These are phyloP conservation scores for Tympanuchus pallidicinctus DNA, from an alignment of 2,113 vertebrate species.

Conservation along the genomic window DNA sequence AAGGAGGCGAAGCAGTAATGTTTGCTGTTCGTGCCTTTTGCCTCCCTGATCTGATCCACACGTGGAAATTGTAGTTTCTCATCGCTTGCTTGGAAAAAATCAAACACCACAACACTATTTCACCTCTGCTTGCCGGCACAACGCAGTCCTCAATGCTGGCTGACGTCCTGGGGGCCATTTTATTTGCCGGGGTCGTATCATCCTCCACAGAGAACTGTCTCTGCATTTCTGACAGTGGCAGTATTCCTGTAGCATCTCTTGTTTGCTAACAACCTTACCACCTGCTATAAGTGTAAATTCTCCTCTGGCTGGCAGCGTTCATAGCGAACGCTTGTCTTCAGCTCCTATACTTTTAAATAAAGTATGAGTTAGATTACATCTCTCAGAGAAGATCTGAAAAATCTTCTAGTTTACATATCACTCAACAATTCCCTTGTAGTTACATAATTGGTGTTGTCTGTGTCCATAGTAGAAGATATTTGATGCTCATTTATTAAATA, in stretches of 20 bases:
- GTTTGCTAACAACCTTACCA: conserved; percentile 1
- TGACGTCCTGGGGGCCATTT: background rate
- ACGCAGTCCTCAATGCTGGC: background rate
- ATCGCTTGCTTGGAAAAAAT: background rate
- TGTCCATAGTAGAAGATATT: conserved; percentile 86
- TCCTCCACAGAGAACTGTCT: background rate
- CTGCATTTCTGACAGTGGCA: background rate
- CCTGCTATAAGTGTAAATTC: background rate
- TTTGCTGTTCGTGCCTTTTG: background rate
- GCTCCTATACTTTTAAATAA: conserved; percentile 63
- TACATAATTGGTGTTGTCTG: conserved; percentile 90
- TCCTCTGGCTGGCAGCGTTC: background rate
- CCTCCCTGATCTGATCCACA: background rate
- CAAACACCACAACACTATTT: background rate
- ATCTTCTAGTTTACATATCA: conserved; percentile 76
- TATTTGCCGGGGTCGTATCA: background rate
- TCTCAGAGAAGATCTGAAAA: conserved; percentile 51
- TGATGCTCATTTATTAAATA: conserved; percentile 98
- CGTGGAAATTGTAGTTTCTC: background rate
- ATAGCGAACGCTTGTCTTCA: conserved; percentile 30
- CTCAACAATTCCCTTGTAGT: conserved; percentile 74
- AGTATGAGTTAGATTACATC: conserved; percentile 35
- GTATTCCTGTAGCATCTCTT: background rate
- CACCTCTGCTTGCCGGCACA: background rate
- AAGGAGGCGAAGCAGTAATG: background rate